These are phyloP conservation scores for Esox masquinongy DNA, from an alignment of 2,797 vertebrate genomes.

Conservation along the genomic window DNA sequence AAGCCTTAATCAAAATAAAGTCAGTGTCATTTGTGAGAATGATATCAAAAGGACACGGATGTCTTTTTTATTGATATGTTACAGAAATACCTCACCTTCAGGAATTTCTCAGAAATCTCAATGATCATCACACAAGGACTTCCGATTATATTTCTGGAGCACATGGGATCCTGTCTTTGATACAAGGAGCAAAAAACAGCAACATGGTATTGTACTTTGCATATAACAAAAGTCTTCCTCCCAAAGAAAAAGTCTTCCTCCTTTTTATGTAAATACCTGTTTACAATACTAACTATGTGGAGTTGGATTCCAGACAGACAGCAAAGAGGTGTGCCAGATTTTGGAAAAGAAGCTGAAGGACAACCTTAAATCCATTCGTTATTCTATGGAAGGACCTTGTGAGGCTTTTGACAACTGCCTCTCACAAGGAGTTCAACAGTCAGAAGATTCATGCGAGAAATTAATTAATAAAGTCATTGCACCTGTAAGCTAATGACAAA, in stretches of 20 bases:
- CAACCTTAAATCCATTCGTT: not conserved
- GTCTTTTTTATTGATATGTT: not conserved
- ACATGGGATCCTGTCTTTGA: constrained; percentile 53
- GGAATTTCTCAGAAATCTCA: constrained; percentile 29
- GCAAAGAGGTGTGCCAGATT: not conserved
- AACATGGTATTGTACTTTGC: not conserved
- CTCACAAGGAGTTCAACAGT: constrained; percentile 23
- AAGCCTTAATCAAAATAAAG: too few species aligned
- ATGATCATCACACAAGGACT: constrained; percentile 36
- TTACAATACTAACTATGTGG: not conserved
- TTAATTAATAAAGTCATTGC: not conserved
- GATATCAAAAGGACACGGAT: not conserved
- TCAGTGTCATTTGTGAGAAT: not conserved
- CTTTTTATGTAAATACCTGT: not conserved
- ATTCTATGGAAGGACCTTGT: not conserved
- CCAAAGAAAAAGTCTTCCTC: not conserved
- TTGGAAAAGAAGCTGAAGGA: not conserved
- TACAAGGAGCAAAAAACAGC: constrained; percentile 29
- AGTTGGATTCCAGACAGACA: constrained; percentile 25
- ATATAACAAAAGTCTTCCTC: too few species aligned
- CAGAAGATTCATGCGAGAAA: constrained; percentile 10
- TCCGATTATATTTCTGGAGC: constrained; percentile 49
- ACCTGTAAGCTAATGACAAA: not conserved
- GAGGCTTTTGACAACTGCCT: constrained; percentile 28
- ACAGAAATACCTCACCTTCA: constrained; percentile 54